Conservation (phyloP, 1,140 invertebrate species). For the Hypothenemus hampei region DNA sequence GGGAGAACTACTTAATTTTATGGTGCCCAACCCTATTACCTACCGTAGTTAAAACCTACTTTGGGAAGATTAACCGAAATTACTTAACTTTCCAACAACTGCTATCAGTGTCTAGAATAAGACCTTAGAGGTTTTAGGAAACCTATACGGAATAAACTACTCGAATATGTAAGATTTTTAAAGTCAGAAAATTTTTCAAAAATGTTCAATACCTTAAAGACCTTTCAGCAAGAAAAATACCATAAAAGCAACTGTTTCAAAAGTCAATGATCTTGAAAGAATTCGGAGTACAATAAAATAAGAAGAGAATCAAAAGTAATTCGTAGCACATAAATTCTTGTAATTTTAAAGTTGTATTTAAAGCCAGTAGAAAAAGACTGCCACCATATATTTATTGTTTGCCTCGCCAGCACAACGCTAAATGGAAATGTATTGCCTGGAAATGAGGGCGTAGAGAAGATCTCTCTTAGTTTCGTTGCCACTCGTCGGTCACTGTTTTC, state of each 20-base stretch:
- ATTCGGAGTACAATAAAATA: constrained; percentile 6
- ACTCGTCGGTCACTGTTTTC: constrained; percentile 8
- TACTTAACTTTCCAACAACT: constrained; percentile 27
- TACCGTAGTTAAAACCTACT: constrained; percentile 24
- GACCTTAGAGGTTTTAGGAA: constrained; percentile 13
- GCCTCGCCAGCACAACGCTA: constrained; percentile 22
- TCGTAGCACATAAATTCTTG: constrained; percentile 28
- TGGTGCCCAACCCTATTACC: constrained; percentile 16
- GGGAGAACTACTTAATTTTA: constrained; percentile 25
- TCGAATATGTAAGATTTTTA: no score
- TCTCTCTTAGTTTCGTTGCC: constrained; percentile 12
- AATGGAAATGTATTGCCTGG: constrained; percentile 25
- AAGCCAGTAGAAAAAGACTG: constrained; percentile 18
- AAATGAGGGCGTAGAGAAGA: constrained; percentile 19
- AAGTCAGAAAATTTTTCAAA: no score
- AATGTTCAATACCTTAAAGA: no score
- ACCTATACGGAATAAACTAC: no score
- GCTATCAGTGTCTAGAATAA: constrained; percentile 23
- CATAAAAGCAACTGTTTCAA: no score
- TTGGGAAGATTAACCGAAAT: constrained; percentile 25
- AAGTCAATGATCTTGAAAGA: no score
- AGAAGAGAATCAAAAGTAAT: constrained; percentile 21
- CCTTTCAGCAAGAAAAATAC: no score
- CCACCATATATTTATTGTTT: constrained; percentile 24
- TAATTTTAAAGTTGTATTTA: constrained; percentile 27